phyloP scores from a whole-genome alignment of 2,797 vertebrate species.

The Lutjanus argentimaculatus region DNA sequence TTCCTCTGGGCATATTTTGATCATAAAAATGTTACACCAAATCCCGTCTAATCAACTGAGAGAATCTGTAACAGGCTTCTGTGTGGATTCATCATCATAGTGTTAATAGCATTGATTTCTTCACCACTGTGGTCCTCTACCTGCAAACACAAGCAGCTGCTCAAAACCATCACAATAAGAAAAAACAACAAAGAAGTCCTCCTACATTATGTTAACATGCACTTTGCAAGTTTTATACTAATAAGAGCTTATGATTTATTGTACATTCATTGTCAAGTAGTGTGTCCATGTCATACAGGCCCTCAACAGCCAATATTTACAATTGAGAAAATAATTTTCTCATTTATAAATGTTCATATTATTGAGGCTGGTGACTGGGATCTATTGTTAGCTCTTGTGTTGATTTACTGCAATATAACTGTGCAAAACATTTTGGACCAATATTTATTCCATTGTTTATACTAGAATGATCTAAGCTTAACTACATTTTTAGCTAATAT shows the following conservation, averaged over 20 bases:
- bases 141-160: background rate
- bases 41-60: background rate
- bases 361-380: background rate
- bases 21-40: background rate
- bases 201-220: background rate
- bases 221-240: background rate
- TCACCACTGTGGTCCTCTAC: background rate
- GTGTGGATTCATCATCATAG: background rate
- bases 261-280: background rate
- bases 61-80: background rate
- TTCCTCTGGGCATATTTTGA: background rate
- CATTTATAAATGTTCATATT: background rate
- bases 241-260: background rate
- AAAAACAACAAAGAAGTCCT: no score
- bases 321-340: background rate
- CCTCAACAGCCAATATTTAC: background rate
- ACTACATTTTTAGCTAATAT: background rate
- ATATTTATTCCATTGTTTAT: background rate
- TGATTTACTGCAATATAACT: background rate
- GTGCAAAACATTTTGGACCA: background rate
- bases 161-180: background rate
- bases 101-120: background rate
- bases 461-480: background rate
- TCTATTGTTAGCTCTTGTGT: background rate
- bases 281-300: no score